Evolutionary conservation across 2,113 vertebrate species (phyloP).

Genomic region (Puffinus mauretanicus): DNA sequence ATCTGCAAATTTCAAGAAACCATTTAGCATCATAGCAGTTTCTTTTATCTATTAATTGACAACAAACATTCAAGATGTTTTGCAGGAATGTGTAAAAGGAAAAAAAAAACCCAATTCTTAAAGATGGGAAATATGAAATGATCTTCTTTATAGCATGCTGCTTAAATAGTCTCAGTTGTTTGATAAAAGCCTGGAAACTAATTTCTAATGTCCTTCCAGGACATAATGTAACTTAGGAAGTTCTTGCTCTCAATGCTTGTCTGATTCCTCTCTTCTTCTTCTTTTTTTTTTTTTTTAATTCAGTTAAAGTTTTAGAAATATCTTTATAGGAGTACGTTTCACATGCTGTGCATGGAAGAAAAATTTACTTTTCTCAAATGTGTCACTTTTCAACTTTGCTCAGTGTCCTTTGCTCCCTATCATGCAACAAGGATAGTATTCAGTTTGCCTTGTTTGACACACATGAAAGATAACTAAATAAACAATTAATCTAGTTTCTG

Average conservation of each 20-base stretch:
- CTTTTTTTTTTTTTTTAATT: background rate
- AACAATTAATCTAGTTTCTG: background rate
- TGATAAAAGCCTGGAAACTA: background rate
- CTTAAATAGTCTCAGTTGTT: background rate
- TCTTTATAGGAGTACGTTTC: background rate
- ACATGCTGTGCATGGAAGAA: background rate
- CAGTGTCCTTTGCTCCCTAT: conserved; percentile 5
- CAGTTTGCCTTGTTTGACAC: background rate
- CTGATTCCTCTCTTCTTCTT: background rate
- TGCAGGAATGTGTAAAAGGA: background rate
- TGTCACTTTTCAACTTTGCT: conserved; percentile 3
- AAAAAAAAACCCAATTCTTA: background rate
- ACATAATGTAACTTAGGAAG: background rate
- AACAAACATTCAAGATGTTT: background rate
- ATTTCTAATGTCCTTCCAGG: background rate
- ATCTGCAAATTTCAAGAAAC: background rate
- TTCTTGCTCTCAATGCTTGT: background rate
- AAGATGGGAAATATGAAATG: background rate
- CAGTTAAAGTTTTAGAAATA: background rate
- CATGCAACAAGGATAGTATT: background rate
- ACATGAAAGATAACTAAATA: background rate
- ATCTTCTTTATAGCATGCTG: background rate
- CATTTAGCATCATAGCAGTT: background rate
- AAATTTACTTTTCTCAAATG: background rate
- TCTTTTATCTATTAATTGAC: background rate